These are phyloP conservation scores for Gryllus longicercus DNA, from an alignment of 2,888 invertebrate genomes.

Conservation along the genomic window DNA sequence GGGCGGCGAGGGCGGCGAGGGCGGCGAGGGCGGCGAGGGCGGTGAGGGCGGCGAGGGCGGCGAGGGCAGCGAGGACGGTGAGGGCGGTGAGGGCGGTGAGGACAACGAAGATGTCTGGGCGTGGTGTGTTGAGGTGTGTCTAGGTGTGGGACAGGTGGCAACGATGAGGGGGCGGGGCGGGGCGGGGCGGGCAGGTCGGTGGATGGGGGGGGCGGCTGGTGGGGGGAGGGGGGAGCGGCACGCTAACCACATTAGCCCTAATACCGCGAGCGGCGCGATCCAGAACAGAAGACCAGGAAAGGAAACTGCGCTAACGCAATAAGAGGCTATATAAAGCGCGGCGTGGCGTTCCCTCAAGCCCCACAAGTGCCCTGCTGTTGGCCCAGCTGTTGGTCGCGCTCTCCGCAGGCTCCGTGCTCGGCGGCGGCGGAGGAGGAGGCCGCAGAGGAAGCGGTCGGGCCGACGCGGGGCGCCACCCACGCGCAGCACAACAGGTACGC, in stretches of 20 bases:
- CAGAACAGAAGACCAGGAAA: background rate
- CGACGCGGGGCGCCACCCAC: too few relatives aligned
- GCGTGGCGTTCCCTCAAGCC: constrained; percentile 27
- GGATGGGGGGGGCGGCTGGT: background rate
- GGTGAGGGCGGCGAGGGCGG: too few relatives aligned
- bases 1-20: too few relatives aligned
- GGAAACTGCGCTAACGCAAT: constrained; percentile 17
- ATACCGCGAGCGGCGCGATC: background rate
- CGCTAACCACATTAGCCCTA: background rate
- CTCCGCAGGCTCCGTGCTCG: background rate
- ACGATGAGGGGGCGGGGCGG: too few relatives aligned
- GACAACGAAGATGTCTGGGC: too few relatives aligned
- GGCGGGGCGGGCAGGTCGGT: background rate
- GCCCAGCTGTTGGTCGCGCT: background rate
- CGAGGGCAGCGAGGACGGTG: too few relatives aligned
- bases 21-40: too few relatives aligned
- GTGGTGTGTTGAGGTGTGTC: too few relatives aligned
- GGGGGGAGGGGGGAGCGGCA: background rate
- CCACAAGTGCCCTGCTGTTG: constrained; percentile 27
- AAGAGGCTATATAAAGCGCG: constrained; percentile 27
- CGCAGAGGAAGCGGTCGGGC: background rate
- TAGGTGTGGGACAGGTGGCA: too few relatives aligned
- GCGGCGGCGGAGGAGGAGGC: background rate
- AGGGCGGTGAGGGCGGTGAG: too few relatives aligned
- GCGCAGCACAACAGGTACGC: too few relatives aligned